phyloP scores from a whole-genome alignment of 23 tunicate genomes.

The Oikopleura vanhoeffeni region DNA sequence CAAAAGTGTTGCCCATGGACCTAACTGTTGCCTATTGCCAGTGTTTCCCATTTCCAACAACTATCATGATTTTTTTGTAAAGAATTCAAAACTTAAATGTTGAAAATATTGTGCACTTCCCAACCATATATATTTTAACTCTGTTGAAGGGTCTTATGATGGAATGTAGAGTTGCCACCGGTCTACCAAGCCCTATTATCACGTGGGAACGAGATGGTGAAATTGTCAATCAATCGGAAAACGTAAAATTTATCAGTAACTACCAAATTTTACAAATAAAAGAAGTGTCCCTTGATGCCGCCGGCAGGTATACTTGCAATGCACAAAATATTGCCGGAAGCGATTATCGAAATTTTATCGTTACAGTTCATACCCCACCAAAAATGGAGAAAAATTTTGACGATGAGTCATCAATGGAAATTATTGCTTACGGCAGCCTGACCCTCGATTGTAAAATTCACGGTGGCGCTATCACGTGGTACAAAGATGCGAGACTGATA shows the following conservation, averaged over 20 bases:
- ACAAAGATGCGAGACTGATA: background rate
- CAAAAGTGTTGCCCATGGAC: too few relatives aligned
- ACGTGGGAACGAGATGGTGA: conserved; percentile 55
- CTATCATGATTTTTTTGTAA: too few relatives aligned
- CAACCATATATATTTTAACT: too few relatives aligned
- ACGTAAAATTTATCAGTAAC: background rate
- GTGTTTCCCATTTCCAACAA: too few relatives aligned
- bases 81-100: too few relatives aligned
- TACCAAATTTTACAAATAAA: background rate
- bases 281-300: background rate
- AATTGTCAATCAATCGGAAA: background rate
- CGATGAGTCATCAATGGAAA: background rate
- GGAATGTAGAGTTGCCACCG: conserved; percentile 7
- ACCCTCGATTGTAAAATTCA: background rate
- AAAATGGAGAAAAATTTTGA: background rate
- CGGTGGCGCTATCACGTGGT: background rate
- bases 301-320: background rate
- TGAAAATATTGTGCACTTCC: too few relatives aligned
- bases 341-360: background rate
- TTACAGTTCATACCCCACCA: background rate
- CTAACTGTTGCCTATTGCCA: too few relatives aligned
- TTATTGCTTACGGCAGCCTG: background rate
- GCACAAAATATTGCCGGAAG: background rate
- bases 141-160: background rate
- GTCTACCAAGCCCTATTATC: conserved; percentile 60